These are phyloP conservation scores for Brachyhypopomus occidentalis DNA, from an alignment of 2,113 vertebrate species.

Conservation along the genomic window DNA sequence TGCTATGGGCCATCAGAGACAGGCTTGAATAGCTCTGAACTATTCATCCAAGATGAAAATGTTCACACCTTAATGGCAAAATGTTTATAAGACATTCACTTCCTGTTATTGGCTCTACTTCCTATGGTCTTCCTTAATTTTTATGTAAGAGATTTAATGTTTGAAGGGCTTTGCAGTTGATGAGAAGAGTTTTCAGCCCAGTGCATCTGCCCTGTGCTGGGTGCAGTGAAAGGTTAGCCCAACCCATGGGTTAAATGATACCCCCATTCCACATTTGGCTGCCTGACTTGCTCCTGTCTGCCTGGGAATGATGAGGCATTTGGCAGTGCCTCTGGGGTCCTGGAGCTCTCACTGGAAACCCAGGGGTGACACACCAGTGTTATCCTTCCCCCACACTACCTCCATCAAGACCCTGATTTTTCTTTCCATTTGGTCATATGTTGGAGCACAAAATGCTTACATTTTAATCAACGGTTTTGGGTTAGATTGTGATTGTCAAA, in stretches of 20 bases:
- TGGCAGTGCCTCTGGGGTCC: constrained; percentile 19
- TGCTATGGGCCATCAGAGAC: too few species aligned
- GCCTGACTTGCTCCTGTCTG: constrained; percentile 29
- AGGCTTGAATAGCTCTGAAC: too few species aligned
- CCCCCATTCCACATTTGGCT: constrained; percentile 44
- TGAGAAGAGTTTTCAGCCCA: neutral
- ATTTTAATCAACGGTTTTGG: constrained; percentile 1
- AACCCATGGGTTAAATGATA: constrained; percentile 49
- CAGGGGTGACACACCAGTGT: neutral
- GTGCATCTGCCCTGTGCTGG: constrained; percentile 30
- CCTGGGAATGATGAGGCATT: constrained; percentile 47
- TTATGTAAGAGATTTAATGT: neutral
- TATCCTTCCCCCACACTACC: neutral
- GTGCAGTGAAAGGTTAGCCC: constrained; percentile 46
- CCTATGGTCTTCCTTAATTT: neutral
- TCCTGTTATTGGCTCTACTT: neutral
- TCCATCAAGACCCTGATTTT: neutral
- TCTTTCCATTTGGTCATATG: constrained; percentile 2
- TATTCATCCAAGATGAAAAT: too few species aligned
- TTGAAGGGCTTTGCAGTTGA: neutral
- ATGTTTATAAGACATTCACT: too few species aligned
- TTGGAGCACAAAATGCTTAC: constrained; percentile 1
- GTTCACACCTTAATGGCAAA: too few species aligned
- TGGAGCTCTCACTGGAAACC: constrained; percentile 48
- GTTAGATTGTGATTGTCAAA: neutral